A percentile compares a stretch with the other conserved stretches of the same genome.
Conservation (phyloP, 2,797 vertebrate genomes). For the Catharus ustulatus region DNA sequence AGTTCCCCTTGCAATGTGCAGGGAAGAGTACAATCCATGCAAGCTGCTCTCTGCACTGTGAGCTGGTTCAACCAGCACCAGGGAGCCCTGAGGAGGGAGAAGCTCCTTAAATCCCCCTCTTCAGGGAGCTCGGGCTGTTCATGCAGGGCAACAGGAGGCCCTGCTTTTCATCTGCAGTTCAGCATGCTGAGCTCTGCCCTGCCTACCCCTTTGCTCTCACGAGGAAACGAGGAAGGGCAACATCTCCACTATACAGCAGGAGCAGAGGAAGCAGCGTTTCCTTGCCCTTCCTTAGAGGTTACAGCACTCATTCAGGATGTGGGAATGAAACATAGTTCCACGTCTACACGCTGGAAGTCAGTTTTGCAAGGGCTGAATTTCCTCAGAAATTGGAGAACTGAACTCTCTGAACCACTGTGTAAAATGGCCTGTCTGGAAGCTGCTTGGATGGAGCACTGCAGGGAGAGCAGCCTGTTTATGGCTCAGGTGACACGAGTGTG, state of each 20-base stretch:
- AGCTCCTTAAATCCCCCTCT: not conserved
- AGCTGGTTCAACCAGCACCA: not conserved
- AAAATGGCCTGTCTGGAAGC: not conserved
- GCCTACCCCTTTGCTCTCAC: not conserved
- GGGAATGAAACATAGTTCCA: not conserved
- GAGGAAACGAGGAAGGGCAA: not conserved
- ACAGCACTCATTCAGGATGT: slow-evolving; percentile 15
- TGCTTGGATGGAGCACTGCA: not conserved
- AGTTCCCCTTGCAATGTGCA: rapidly evolving
- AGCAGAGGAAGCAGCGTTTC: slow-evolving; percentile 54
- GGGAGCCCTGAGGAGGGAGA: rapidly evolving
- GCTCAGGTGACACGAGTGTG: not conserved
- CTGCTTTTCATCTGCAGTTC: not conserved
- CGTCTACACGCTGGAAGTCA: not conserved
- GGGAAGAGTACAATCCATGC: rapidly evolving
- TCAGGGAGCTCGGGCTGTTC: not conserved
- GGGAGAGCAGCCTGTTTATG: not conserved
- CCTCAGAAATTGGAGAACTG: not conserved
- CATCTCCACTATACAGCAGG: not conserved
- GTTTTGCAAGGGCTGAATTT: not conserved
- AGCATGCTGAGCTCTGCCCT: not conserved
- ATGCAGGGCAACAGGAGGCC: not conserved
- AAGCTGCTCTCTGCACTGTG: rapidly evolving
- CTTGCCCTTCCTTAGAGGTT: not conserved
- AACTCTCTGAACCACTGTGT: not conserved